Evolutionary conservation across 2,888 invertebrate genomes (phyloP).

Genomic region (Masnerella sp.): DNA sequence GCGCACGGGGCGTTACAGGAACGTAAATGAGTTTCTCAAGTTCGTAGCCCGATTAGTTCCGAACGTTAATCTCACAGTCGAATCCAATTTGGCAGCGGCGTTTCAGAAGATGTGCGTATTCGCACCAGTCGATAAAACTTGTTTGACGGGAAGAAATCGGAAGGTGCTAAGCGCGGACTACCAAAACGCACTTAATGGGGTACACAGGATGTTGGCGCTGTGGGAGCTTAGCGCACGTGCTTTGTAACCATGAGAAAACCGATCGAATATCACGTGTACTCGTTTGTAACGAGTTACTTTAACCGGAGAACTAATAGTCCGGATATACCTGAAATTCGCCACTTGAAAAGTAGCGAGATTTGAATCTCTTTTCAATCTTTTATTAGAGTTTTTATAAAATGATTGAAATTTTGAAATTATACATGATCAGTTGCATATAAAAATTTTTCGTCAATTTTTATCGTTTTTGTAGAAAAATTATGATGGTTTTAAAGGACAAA

Average conservation of each 20-base stretch:
- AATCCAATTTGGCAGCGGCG: conserved; percentile 63
- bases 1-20: conserved; percentile 1
- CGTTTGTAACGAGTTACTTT: conserved; percentile 29
- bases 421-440: no score
- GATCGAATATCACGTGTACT: conserved; percentile 56
- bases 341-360: no score
- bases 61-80: conserved; percentile 63
- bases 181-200: conserved; percentile 47
- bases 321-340: not conserved
- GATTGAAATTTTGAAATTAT: no score
- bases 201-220: conserved; percentile 65
- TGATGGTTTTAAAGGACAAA: no score
- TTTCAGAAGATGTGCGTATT: conserved; percentile 52
- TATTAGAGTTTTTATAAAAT: no score
- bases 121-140: conserved; percentile 41
- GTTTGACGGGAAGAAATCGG: conserved; percentile 45
- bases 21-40: conserved; percentile 55
- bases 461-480: no score
- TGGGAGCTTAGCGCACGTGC: conserved; percentile 71
- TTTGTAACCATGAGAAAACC: conserved; percentile 69
- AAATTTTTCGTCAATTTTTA: no score
- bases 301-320: not conserved
- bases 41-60: conserved; percentile 49
- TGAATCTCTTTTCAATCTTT: no score
- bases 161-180: conserved; percentile 54